These are phyloP conservation scores for Antechinus flavipes DNA, from an alignment of 2,113 vertebrate genomes.

Conservation along the genomic window DNA sequence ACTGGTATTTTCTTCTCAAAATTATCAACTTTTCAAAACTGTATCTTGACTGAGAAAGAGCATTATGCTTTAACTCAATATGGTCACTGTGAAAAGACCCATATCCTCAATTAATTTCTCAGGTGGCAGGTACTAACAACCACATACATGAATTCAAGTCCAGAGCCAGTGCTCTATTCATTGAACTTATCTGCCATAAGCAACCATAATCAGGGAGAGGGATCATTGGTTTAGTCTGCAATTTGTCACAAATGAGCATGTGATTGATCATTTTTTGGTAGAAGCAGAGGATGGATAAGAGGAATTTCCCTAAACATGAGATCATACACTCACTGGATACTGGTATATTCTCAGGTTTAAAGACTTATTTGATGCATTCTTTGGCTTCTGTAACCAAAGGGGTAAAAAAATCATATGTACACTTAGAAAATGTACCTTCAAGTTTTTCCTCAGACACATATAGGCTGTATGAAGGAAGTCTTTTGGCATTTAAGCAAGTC, in stretches of 20 bases:
- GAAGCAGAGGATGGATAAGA: background rate
- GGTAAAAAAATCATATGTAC: background rate
- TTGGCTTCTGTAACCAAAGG: background rate
- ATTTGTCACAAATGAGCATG: background rate
- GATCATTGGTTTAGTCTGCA: background rate
- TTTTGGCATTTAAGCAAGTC: background rate
- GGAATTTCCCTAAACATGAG: background rate
- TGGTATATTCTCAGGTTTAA: background rate
- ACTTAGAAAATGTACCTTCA: background rate
- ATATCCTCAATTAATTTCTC: background rate
- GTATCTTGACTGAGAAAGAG: background rate
- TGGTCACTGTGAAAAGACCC: background rate
- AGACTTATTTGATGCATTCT: background rate
- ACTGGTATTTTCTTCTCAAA: background rate
- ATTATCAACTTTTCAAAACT: background rate
- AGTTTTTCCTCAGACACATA: background rate
- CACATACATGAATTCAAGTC: background rate
- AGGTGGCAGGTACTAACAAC: background rate
- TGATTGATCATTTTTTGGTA: background rate
- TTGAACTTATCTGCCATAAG: background rate
- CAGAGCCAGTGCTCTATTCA: too few species aligned
- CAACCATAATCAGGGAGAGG: background rate
- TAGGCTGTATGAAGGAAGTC: background rate
- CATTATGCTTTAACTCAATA: background rate
- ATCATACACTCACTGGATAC: background rate